Base-by-base conservation (phyloP, 2,113 vertebrate genomes). In the Pandion haliaetus region DNA sequence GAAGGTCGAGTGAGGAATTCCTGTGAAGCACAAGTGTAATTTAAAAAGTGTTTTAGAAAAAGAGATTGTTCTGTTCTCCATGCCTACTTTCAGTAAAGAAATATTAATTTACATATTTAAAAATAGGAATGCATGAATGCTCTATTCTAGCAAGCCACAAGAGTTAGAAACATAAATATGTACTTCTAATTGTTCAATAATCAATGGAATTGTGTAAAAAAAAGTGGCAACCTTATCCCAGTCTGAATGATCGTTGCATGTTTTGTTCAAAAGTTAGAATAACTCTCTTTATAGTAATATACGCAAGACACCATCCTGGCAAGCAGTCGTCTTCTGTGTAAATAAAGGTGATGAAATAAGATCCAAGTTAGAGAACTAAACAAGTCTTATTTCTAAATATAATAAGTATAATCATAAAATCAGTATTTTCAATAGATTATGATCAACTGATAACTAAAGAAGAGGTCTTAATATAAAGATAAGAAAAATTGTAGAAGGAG, bases 1-100 rank as follows among this genome's bases (percentile, higher is more conserved):
- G 95, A 72, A 90, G 88, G 83, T 95, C 59, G n/a, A 97, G 95
- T 25, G 59, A 97, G 94, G 94, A 95, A 95, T 95, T 97, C 80
- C 90, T 66, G 32, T 40, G 82, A 94, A 96, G 91, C 34, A 19
- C 23, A 72, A 87, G 12, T 17, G 91, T 90, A 4, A 65, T 94
- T 96, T 95, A 32, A 91, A 94, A 96, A 96, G 82, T 61, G 61
- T 86, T 87, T 59, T 62, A 92, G 87, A 86, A 77, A 96, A 94
- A 79, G 74, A 91, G 82, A 95, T 47, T 91, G 78, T 78, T 88
- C 80, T 61, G 45, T 61, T 92, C 57, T 72, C 42, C 40, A 42
- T 61, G 47, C 17, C 38, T 78, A 67, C 66, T 79, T 92, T 79
- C 88, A 82, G 74, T 59, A 88, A 90, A 80, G 76, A 76, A 96